Conservation (phyloP, 1,140 invertebrate genomes). For the Nasonia longicornis region DNA sequence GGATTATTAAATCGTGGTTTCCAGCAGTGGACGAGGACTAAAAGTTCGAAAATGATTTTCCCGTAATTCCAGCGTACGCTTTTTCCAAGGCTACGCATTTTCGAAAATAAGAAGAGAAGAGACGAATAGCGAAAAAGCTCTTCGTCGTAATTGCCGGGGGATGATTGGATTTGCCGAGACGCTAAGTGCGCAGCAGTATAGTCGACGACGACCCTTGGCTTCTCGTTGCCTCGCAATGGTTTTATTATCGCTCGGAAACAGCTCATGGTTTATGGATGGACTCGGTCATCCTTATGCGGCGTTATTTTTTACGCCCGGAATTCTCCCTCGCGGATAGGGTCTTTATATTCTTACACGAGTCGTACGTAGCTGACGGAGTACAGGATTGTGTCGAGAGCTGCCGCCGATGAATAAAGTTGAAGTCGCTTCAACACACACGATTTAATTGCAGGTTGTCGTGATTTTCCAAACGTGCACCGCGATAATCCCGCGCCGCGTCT, state of each 20-base stretch:
- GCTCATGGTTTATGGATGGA: slow-evolving; percentile 12
- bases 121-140: background rate
- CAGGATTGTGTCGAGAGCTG: background rate
- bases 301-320: background rate
- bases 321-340: background rate
- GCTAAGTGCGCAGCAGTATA: background rate
- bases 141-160: background rate
- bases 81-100: background rate
- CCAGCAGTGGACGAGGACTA: no score
- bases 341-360: background rate
- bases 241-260: background rate
- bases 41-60: no score
- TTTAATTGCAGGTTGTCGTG: slow-evolving; percentile 13
- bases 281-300: background rate
- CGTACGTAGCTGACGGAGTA: no score
- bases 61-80: no score
- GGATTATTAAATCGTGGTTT: background rate
- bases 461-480: slow-evolving; percentile 2
- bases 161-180: background rate
- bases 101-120: background rate
- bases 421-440: no score
- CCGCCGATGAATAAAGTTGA: no score
- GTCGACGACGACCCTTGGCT: background rate
- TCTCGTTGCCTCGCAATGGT: background rate
- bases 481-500: background rate